Evolutionary conservation across 2,113 vertebrate genomes (phyloP).

Genomic region (Mohoua ochrocephala): DNA sequence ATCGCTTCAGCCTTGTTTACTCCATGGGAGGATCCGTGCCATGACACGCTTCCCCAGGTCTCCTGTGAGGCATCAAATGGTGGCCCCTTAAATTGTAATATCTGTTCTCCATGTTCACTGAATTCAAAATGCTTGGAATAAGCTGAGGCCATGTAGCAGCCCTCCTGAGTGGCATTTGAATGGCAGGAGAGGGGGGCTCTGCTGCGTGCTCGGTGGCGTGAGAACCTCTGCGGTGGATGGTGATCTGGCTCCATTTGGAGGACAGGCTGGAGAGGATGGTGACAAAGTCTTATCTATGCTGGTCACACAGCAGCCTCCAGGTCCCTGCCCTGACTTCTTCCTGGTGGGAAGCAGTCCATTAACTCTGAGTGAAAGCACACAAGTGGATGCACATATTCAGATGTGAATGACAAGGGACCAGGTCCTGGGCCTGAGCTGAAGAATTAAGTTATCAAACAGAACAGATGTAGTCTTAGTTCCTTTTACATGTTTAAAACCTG

Average conservation of each 20-base stretch:
- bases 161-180: background rate
- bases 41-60: rapidly evolving
- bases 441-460: background rate
- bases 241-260: background rate
- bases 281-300: background rate
- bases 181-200: background rate
- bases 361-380: background rate
- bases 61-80: background rate
- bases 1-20: background rate
- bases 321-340: background rate
- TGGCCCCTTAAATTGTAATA: background rate
- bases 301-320: background rate
- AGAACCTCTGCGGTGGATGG: background rate
- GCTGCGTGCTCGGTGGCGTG: rapidly evolving
- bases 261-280: background rate
- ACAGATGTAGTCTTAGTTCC: background rate
- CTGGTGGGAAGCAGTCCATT: background rate
- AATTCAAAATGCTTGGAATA: background rate
- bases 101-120: background rate
- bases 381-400: background rate
- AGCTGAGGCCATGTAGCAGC: background rate
- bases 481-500: background rate
- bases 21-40: rapidly evolving
- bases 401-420: background rate
- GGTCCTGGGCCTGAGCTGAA: background rate